These are phyloP conservation scores for Catocala fraxini DNA, from an alignment of 2,888 invertebrate species.

Conservation along the genomic window DNA sequence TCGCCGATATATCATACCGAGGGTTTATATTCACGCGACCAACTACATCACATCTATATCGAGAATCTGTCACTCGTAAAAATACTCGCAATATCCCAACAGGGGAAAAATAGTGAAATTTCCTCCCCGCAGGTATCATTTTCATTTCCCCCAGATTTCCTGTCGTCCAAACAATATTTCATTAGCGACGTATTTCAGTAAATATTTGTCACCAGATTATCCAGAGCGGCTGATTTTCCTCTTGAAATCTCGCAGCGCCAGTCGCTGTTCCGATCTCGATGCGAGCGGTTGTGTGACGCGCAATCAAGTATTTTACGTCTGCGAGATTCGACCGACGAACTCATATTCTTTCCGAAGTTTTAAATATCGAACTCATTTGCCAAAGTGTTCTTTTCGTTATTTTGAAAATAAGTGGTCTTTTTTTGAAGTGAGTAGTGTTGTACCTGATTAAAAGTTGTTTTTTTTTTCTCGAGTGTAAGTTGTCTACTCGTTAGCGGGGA, in stretches of 20 bases:
- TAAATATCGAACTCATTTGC: constrained; percentile 14
- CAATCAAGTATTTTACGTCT: constrained; percentile 28
- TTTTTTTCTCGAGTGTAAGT: constrained; percentile 30
- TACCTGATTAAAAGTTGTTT: constrained; percentile 10
- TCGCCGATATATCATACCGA: constrained; percentile 7
- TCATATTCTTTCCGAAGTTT: constrained; percentile 9
- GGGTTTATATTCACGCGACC: constrained; percentile 11
- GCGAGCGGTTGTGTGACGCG: constrained; percentile 36
- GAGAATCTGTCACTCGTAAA: constrained; percentile 11
- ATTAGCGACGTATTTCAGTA: constrained; percentile 45
- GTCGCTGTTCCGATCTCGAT: constrained; percentile 35
- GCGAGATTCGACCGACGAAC: constrained; percentile 25
- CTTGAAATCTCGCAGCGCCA: constrained; percentile 32
- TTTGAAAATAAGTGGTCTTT: constrained; percentile 9
- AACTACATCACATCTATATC: constrained; percentile 4
- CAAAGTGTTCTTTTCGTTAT: constrained; percentile 24
- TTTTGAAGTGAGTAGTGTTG: constrained; percentile 35
- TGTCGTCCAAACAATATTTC: constrained; percentile 54
- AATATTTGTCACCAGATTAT: constrained; percentile 42
- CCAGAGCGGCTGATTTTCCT: constrained; percentile 17
- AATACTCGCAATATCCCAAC: not conserved
- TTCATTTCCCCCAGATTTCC: constrained; percentile 36
- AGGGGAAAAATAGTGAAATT: not conserved
- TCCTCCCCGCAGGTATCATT: constrained; percentile 31
- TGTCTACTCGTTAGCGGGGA: constrained; percentile 15